Conservation (phyloP, 2,888 invertebrate species). For the Drosophila formosana region DNA sequence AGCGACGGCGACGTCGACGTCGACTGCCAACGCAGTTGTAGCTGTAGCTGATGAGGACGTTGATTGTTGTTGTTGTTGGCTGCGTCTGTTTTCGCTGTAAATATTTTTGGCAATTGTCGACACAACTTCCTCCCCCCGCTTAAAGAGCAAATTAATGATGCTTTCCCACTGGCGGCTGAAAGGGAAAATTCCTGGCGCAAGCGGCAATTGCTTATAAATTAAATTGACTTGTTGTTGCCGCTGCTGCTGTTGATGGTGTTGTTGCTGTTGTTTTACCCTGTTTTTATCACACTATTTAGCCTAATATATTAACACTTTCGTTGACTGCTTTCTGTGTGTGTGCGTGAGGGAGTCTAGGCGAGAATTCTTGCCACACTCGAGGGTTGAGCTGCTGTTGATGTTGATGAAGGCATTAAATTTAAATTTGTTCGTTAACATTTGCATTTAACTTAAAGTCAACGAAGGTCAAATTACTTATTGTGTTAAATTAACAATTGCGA, state of each 20-base stretch:
- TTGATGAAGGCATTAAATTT: constrained; percentile 61
- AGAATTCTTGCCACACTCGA: background rate
- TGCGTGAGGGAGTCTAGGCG: background rate
- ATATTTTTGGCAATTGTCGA: constrained; percentile 79
- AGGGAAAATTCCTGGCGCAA: constrained; percentile 56
- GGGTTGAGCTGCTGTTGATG: constrained; percentile 20
- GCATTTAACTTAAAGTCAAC: constrained; percentile 24
- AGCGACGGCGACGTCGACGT: too few relatives aligned
- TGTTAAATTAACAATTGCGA: background rate
- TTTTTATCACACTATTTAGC: constrained; percentile 75
- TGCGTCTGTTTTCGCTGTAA: constrained; percentile 78
- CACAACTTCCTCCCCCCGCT: constrained; percentile 23
- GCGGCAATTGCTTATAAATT: constrained; percentile 77
- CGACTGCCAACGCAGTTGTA: constrained; percentile 25
- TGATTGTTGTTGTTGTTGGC: constrained; percentile 44
- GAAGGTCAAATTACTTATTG: constrained; percentile 7
- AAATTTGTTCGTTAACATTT: constrained; percentile 43
- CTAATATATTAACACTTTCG: constrained; percentile 74
- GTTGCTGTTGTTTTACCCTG: constrained; percentile 44
- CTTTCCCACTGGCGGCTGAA: constrained; percentile 56
- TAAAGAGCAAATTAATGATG: constrained; percentile 75
- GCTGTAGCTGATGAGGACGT: constrained; percentile 54
- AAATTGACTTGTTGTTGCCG: constrained; percentile 60
- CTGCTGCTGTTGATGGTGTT: constrained; percentile 30
- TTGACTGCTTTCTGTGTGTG: constrained; percentile 37